Evolutionary conservation across 2,113 vertebrate species (phyloP).

Genomic region (Corythornis cristatus): DNA sequence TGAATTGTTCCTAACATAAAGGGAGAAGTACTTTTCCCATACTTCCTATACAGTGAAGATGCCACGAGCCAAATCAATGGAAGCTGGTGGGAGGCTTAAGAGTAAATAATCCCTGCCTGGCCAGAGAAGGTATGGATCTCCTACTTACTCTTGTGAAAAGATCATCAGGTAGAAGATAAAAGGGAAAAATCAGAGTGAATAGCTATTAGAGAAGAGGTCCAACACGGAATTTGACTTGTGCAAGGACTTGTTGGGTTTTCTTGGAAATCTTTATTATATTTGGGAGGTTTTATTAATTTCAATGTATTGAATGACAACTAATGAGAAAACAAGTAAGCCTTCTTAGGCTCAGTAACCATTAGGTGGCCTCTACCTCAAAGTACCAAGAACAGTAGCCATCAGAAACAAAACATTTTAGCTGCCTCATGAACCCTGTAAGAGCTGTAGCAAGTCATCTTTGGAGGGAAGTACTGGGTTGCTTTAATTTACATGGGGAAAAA

Average conservation of each 20-base stretch:
- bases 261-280: neutral
- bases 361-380: neutral
- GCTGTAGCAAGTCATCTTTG: neutral
- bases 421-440: neutral
- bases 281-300: neutral
- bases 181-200: neutral
- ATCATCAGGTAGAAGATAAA: neutral
- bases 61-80: neutral
- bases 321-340: neutral
- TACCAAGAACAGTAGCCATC: neutral
- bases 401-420: neutral
- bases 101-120: neutral
- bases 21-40: neutral
- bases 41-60: neutral
- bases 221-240: neutral
- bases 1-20: neutral
- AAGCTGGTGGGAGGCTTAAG: neutral
- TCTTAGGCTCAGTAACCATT: neutral
- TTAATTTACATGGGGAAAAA: neutral
- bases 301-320: neutral
- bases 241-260: neutral
- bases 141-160: neutral
- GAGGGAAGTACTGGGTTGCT: neutral
- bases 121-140: neutral
- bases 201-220: neutral